phyloP scores from a whole-genome alignment of 1,140 invertebrate genomes.

The Pantala flavescens region DNA sequence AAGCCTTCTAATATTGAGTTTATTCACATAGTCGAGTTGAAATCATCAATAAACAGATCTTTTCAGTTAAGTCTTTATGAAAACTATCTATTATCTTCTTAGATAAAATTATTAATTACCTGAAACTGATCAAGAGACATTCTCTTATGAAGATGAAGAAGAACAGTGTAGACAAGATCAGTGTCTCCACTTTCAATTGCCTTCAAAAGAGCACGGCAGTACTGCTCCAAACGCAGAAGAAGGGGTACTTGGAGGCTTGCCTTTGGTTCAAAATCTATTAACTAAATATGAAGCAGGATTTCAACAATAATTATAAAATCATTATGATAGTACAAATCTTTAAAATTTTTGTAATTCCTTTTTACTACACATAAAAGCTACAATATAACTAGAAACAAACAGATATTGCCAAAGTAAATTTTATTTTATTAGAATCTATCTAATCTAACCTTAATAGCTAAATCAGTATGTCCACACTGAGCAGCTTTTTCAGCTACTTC shows the following conservation, averaged over 20 bases:
- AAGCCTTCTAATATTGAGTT: no score
- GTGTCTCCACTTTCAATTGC: conserved; percentile 92
- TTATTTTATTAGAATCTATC: conserved; percentile 7
- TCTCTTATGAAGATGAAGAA: conserved; percentile 69
- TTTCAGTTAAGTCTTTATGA: no score
- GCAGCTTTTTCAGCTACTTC: conserved; percentile 86
- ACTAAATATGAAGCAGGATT: conserved; percentile 32
- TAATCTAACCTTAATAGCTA: conserved; percentile 73
- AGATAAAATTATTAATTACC: conserved; percentile 33
- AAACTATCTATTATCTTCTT: background rate
- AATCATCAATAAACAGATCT: no score
- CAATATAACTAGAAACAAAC: no score
- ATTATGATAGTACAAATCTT: no score
- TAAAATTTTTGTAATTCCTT: no score
- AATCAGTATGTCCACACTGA: conserved; percentile 69
- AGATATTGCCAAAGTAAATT: no score
- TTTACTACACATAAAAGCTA: no score
- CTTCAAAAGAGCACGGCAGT: conserved; percentile 68
- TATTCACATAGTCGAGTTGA: no score
- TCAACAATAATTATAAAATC: no score
- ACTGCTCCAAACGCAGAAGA: conserved; percentile 71
- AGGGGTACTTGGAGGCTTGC: conserved; percentile 82
- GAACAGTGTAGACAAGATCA: conserved; percentile 80
- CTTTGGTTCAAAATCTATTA: conserved; percentile 83
- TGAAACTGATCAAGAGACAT: conserved; percentile 73